Evolutionary conservation across 2,797 vertebrate genomes (phyloP).

Genomic region (Acipenser ruthenus): DNA sequence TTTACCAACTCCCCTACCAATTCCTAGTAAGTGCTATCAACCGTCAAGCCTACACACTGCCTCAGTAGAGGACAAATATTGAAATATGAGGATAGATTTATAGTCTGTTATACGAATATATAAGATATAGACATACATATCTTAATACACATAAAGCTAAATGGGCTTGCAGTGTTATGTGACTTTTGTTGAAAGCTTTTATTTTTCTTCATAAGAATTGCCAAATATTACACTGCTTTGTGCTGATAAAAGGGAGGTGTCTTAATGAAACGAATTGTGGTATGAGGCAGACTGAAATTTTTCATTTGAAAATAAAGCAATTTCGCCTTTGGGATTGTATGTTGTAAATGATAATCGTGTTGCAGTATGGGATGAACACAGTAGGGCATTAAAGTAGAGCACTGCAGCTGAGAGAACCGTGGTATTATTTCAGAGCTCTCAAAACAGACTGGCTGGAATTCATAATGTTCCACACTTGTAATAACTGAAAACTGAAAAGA

Average conservation of each 20-base stretch:
- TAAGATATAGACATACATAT: no score
- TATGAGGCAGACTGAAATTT: no score
- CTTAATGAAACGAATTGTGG: no score
- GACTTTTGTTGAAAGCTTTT: no score
- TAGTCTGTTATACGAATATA: neutral
- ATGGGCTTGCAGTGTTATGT: no score
- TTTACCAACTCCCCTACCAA: conserved; percentile 8
- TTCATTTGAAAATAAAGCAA: conserved; percentile 16
- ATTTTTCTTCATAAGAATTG: no score
- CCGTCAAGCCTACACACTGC: conserved; percentile 3
- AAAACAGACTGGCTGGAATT: conserved; percentile 11
- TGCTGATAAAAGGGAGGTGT: no score
- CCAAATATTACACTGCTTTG: no score
- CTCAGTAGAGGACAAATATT: conserved; percentile 1
- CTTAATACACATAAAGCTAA: no score
- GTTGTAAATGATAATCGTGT: neutral
- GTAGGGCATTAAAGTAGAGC: neutral
- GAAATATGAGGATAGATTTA: conserved; percentile 19
- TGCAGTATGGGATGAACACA: no score
- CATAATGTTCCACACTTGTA: conserved; percentile 9
- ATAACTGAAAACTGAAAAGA: neutral
- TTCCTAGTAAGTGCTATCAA: conserved; percentile 17
- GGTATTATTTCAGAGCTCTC: neutral
- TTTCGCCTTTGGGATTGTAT: conserved; percentile 20
- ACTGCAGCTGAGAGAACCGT: conserved; percentile 10